phyloP scores from a whole-genome alignment of 2,113 vertebrate species.

The Equus quagga region DNA sequence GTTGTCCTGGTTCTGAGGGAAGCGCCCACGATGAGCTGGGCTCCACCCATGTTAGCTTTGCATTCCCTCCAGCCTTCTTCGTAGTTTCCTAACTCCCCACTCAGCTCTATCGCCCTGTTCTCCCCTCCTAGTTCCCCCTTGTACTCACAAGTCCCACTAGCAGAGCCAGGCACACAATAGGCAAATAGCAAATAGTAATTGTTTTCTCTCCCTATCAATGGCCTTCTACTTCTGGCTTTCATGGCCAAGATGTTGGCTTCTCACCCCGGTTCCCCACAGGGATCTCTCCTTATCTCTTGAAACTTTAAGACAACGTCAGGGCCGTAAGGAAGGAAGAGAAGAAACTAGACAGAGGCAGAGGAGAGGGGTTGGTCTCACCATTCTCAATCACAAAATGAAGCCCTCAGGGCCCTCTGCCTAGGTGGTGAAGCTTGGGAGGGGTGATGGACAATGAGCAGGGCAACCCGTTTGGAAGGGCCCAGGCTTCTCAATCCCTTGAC shows the following conservation, averaged over 20 bases:
- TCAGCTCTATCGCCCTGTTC: not conserved
- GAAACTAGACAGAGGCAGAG: not conserved
- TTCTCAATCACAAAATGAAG: conserved; percentile 5
- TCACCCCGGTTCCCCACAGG: not conserved
- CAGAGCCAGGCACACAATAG: not conserved
- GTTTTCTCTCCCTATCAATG: not conserved
- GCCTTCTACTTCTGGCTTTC: conserved; percentile 35
- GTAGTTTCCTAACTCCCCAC: not conserved
- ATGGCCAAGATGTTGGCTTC: conserved; percentile 1
- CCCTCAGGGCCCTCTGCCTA: not conserved
- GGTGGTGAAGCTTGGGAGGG: not conserved
- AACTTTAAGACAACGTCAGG: conserved; percentile 7
- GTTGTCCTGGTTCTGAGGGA: not conserved
- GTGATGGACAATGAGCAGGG: not conserved
- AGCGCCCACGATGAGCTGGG: not conserved
- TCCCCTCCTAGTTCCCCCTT: not conserved
- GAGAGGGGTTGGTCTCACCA: not conserved
- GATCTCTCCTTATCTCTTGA: not conserved
- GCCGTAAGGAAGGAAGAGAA: not conserved
- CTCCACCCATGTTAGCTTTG: not conserved
- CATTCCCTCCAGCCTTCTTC: conserved; percentile 16
- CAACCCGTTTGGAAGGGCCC: not conserved
- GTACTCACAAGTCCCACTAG: not conserved
- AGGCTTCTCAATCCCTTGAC: not conserved
- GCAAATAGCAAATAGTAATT: conserved; percentile 1